Base-by-base conservation (phyloP, 2,797 vertebrate species). In the Spinus pinus region DNA sequence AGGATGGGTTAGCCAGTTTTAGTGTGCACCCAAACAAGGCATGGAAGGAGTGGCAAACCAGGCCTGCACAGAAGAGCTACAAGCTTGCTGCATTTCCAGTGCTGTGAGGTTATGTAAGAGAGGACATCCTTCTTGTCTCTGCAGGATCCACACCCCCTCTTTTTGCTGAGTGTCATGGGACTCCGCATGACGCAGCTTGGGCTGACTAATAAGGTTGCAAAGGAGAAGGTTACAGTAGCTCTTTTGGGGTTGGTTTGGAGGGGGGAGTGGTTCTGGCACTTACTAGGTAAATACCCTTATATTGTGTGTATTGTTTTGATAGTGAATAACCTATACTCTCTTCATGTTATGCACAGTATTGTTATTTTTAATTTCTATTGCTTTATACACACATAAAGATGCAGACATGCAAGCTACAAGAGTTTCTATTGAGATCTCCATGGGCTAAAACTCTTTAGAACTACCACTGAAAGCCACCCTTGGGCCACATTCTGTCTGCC, bases 221-320 rank as follows among this genome's bases (percentile, higher is more conserved):
- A 70, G 15, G 7, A 74, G 24, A 69, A 71, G 60, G 12, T 64
- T 62, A 41, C 4, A 44, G 24, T 31, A 41, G 6, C 7, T 64
- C 10, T 53, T 65, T 65, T 28, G 19, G 20, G 4, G 10, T 37
- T 58, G 12, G 7, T 21, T 27, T 56, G 14, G 5, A 16, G 11
- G n/a, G 11, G 12, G 2, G 1, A 8, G 2, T 4, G 18, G 8
- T 61, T 3, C 54, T 84, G 31, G 53, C 12, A 11, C 10, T 57
- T 69, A 66, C 21, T 2, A 41, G 25, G 18, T 77, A 73, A 80
- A 80, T 80, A 47, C 1, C 7, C 19, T 82, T 62, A 30, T 33
- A 44, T 54, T 70, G 9, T 80, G 54, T 47, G 10, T 42, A 44
- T 66, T 30, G 14, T 30, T 35, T 37, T 56, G 17, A 65, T 31